Evolutionary conservation across 2,888 invertebrate genomes (phyloP), one percentile per base, ranked within the genome.

Genomic region (Diabrotica balteata): DNA sequence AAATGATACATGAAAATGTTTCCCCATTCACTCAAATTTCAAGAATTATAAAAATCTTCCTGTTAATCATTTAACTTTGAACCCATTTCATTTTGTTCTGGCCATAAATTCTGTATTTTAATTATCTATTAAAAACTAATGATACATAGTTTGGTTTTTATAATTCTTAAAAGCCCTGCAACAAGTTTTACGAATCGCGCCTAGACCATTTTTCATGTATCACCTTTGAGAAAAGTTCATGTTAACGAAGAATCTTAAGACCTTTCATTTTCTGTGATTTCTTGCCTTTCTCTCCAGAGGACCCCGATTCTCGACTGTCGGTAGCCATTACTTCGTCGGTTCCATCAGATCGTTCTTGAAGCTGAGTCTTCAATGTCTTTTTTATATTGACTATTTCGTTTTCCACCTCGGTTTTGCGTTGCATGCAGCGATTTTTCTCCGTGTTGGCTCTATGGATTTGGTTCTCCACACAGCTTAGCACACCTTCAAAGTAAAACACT

Each of bases 391-490:
- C 81, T 80, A 96, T 96, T 88, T 97, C 95, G 82, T 90, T 90
- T 73, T 97, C 96, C 78, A 96, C 91, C 71, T 89, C 89, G 68
- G 93, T 90, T 78, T 93, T 93, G 75, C 95, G 92, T 78, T 91
- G 89, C 45, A 93, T 88, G 59, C 93, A 90, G 72, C 89, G 89
- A 68, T 93, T 92, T 82, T 97, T 97, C 78, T 94, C 93, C 8
- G 87, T 83, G 83, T 97, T 97, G 0, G 97, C 97, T 62, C 92
- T 87, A 71, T 89, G 89, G 73, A 97, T 95, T 85, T 97, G 97
- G 63, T 90, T 88, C 80, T 97, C 96, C 8, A 98, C 95, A 74
- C 95, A 95, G 71, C 88, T 90, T 66, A 97, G 88, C 42, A 97
- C 94, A 4, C 71, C 64, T 64, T 9, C 22, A 66, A 59, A 11